Percentiles rank a stretch among this genome's conserved stretches.
Conservation (phyloP, 2,113 vertebrate species). For the Atlantisia rogersi region DNA sequence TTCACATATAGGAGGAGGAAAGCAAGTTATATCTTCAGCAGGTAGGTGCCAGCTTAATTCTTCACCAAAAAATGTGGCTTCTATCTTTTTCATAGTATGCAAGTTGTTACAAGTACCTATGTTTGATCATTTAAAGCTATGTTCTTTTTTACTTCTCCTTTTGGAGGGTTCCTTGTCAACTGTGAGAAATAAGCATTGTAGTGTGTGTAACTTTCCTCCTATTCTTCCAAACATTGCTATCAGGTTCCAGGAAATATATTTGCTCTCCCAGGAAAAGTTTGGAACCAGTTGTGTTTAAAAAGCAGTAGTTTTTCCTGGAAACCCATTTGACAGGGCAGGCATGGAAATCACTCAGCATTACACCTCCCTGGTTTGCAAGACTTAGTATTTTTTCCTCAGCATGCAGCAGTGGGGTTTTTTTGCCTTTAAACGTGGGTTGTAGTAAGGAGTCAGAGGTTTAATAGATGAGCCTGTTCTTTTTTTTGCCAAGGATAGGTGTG, state of each 20-base stretch:
- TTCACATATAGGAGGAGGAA: background rate
- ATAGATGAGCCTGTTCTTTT: background rate
- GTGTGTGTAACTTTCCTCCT: background rate
- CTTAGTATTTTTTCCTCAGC: background rate
- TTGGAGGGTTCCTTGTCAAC: background rate
- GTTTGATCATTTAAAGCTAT: background rate
- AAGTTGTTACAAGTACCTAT: background rate
- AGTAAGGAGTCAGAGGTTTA: background rate
- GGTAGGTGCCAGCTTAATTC: background rate
- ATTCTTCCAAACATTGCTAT: background rate
- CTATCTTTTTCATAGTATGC: background rate
- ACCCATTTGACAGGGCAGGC: background rate
- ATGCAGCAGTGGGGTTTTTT: background rate
- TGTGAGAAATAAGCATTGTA: background rate
- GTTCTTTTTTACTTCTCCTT: background rate
- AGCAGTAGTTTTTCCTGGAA: slow-evolving; percentile 42
- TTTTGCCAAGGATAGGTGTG: background rate
- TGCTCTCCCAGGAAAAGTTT: slow-evolving; percentile 50
- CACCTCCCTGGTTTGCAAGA: background rate
- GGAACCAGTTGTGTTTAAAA: slow-evolving; percentile 52
- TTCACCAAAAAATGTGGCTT: background rate
- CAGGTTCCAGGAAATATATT: slow-evolving; percentile 48
- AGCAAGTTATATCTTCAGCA: background rate
- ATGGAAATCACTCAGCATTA: background rate
- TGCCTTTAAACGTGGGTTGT: background rate